Evolutionary conservation across 35 echinoderm and acorn worm genomes (phyloP), one percentile per base, ranked within the genome.

Genomic region (Hemicentrotus pulcherrimus): DNA sequence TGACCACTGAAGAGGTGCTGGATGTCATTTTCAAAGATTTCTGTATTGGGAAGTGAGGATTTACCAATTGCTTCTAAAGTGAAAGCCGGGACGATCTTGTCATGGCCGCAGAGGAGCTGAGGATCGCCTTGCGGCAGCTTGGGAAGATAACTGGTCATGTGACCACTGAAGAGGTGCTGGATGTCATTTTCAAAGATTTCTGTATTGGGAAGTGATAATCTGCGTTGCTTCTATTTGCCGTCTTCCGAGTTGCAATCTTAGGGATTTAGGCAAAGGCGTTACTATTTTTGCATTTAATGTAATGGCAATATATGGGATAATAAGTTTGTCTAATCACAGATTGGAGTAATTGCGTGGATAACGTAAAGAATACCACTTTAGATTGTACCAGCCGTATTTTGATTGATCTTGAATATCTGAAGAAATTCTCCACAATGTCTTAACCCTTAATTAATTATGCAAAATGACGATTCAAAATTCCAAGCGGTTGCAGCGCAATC

Each of bases 131-230:
- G 55, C 55, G 97, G 86, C 95, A 99, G 28, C 97, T 99, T 85
- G 98, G 98, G 22, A 99, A 97, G 94, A 97, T 99, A 50, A 99
- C 98, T 9, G 98, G 98, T 60, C 96, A 97, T 94, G 98, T 99
- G 31, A 95, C 95, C 60, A 95, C 96, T 7, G 98, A 99, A 30
- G 98, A 99, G 92, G 94, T 99, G 11, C 94, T 99, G 9, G 97
- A 99, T 89, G 96, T 99, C 30, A 92, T 99, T 6, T 99, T 99
- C 59, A 96, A 97, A 88, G 98, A 99, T 88, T 99, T 99, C 61
- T 99, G 98, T 91, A 97, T 99, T 85, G 98, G 98, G 28, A 99
- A 99, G 91, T 99, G 94, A 99, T 61, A 4, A 28, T 78, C n/a
- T 78, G 1, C 35, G 35, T 41, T 41, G 35, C 35, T 41, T 41